Base-by-base conservation (phyloP, 2,888 invertebrate genomes). In the Plemyria rubiginata region DNA sequence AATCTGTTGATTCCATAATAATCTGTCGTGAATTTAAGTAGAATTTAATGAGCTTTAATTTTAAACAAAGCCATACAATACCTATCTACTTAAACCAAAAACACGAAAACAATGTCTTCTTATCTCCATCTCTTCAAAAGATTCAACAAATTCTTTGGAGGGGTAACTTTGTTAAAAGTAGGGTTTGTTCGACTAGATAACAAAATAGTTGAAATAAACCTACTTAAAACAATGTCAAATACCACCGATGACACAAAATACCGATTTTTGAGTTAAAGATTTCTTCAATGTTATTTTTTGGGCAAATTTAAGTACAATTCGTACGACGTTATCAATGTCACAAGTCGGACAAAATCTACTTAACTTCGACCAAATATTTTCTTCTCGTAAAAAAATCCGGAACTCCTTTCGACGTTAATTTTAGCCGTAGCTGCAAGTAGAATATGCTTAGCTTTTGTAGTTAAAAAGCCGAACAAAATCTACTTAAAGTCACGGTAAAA, bases 61-160 rank as follows among this genome's bases (percentile, higher is more conserved):
- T 76, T 72, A 15, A 2, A 65, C 67, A 67, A 74, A 82, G 80
- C 74, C 70, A 56, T 72, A 79, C 75, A 74, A 73, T 59, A 75
- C 77, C 83, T 83, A 75, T 77, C 83, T 83, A 82, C 84, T 79
- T 80, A 79, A 49, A 67, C 64, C 62, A 56, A 66, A 63, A 54
- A 65, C 67, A 76, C n/a, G n/a, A n/a, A n/a, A n/a, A n/a, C 77
- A 74, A 64, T 43, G n/a, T 40, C 38, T 48, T 28, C 16, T 28
- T 13, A 22, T 13, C 22, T 45, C 6, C 9, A 36, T 16, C 4
- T 9, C 28, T 22, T 22, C 22, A 22, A 49, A n/a, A 8, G 6
- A 2, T 41, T 4, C 0, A 8, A 12, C n/a, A 40, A 0, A 38
- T 11, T 11, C 2, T 38, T 38, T 9, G 8, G 11, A 38, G 6